Conservation (phyloP, 1,140 invertebrate genomes). For the Heterodera schachtii region DNA sequence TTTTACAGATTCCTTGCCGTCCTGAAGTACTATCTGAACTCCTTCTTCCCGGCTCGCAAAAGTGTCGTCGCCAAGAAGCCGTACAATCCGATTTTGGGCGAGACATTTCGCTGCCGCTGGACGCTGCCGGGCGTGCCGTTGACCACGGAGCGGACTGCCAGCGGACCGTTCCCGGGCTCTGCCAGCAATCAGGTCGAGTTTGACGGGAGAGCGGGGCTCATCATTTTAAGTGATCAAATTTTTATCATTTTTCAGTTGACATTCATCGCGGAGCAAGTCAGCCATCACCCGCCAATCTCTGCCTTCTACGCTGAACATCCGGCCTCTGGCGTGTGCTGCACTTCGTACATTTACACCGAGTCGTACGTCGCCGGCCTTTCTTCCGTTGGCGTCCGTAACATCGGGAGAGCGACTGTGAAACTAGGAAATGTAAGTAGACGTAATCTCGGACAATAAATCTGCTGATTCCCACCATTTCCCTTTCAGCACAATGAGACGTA, state of each 20-base stretch:
- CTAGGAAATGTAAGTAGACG: too few species aligned
- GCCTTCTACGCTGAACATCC: slow-evolving; percentile 71
- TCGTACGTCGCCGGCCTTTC: background rate
- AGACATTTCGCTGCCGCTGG: slow-evolving; percentile 71
- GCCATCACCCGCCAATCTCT: slow-evolving; percentile 89
- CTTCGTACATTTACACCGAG: slow-evolving; percentile 64
- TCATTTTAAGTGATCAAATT: background rate
- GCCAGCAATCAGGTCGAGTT: slow-evolving; percentile 55
- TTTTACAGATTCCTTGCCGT: slow-evolving; percentile 13
- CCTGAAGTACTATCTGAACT: slow-evolving; percentile 67
- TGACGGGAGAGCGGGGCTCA: background rate
- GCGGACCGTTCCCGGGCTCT: slow-evolving; percentile 64
- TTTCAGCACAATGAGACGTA: slow-evolving; percentile 68
- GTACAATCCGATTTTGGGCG: slow-evolving; percentile 72
- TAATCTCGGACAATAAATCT: too few species aligned
- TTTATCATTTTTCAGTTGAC: slow-evolving; percentile 52
- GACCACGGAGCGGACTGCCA: slow-evolving; percentile 60
- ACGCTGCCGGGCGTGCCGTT: slow-evolving; percentile 68
- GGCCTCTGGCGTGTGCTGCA: slow-evolving; percentile 67
- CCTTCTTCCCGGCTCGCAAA: slow-evolving; percentile 70
- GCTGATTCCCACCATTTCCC: background rate
- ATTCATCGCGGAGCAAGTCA: slow-evolving; percentile 96
- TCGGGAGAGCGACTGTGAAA: too few species aligned
- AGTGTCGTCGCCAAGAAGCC: slow-evolving; percentile 71
- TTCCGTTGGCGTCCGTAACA: too few species aligned